Base-by-base conservation (phyloP, 2,888 invertebrate species). In the Dyspetes luteomarginatus region DNA sequence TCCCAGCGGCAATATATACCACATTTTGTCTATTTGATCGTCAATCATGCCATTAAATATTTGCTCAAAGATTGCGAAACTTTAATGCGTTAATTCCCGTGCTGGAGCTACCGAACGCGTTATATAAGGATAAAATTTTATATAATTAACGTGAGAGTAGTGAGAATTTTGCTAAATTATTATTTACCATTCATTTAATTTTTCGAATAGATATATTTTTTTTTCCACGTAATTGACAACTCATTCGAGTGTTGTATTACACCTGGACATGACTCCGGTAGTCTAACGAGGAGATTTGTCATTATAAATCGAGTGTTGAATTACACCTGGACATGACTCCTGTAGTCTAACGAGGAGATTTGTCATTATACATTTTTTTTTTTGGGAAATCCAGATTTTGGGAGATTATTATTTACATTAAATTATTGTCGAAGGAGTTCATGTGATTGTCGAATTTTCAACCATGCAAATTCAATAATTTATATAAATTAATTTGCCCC, bases 1-100 rank as follows among this genome's bases (percentile, higher is more conserved):
- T n/a, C n/a, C n/a, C n/a, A n/a, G n/a, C n/a, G n/a, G n/a, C n/a
- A n/a, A n/a, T 19, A 30, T 1, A 30, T 17, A 22, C 1, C 30
- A 3, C 36, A 12, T 17, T 12, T n/a, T 58, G 30, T 55, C 55
- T 52, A 58, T 17, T 36, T 30, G 58, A 36, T 15, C 30, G 55
- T 55, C 55, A 22, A n/a, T n/a, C 55, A 24, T 22, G 22, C 30
- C 17, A 17, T 58, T 12, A 58, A 58, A 58, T 58, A 58, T 58
- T 58, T 41, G 58, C 4, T 36, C 22, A 9, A 58, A 58, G 15
- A 36, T 17, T 17, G 36, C 19, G 3, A 36, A 58, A 58, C 19
- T 7, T 15, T 58, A 12, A 12, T 17, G 1, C 4, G 3, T 4
- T 28, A 19, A 58, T 30, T 30, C 30, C 30, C 5, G 7, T 1